Percentiles rank a stretch among this genome's conserved stretches.
These are phyloP conservation scores for Acipenser ruthenus DNA, from an alignment of 2,797 vertebrate genomes.

Conservation along the genomic window DNA sequence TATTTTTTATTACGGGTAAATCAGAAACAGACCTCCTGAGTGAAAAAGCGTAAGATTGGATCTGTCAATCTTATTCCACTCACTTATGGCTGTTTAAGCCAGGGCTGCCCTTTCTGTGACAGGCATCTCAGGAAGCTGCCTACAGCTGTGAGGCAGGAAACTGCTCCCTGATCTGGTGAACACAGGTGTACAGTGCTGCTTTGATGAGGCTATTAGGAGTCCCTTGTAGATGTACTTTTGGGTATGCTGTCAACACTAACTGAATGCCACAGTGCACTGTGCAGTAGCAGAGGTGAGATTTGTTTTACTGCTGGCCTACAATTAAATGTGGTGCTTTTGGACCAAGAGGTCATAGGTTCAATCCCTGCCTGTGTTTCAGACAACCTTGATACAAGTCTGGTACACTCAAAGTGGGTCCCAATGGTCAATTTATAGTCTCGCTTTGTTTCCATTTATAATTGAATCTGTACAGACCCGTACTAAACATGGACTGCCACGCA, in stretches of 20 bases:
- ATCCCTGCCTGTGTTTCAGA: background rate
- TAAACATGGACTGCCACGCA: background rate
- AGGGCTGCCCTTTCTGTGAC: conserved; percentile 7
- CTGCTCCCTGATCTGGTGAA: background rate
- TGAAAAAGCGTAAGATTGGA: conserved; percentile 7
- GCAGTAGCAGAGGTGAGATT: background rate
- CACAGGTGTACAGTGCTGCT: background rate
- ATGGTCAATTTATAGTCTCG: no score
- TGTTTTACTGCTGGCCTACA: background rate
- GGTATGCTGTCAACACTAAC: no score
- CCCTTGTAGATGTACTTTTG: background rate
- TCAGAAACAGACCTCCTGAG: background rate
- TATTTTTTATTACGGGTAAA: background rate
- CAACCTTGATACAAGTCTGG: no score
- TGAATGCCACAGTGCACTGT: no score
- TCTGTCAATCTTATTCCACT: conserved; percentile 1
- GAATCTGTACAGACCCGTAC: no score
- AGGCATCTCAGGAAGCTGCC: background rate
- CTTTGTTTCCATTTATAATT: no score
- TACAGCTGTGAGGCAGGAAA: background rate
- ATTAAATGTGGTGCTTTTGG: background rate
- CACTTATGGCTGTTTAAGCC: background rate
- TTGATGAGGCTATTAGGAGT: background rate
- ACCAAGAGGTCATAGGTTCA: background rate
- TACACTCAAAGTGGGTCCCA: no score